These are phyloP conservation scores for Dipodomys merriami DNA, from an alignment of 2,113 vertebrate genomes.

Conservation along the genomic window DNA sequence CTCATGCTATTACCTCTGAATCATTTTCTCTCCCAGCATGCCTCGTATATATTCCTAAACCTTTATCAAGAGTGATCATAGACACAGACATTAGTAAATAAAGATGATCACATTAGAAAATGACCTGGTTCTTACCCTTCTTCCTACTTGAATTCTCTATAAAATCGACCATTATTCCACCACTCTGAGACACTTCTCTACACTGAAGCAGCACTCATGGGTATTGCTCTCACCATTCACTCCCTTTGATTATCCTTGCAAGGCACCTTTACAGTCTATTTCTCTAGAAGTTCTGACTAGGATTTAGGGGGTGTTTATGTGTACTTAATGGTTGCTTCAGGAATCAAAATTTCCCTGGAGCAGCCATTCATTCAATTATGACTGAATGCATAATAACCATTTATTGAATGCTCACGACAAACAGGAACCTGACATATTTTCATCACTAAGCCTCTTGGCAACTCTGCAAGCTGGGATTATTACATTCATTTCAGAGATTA, in stretches of 20 bases:
- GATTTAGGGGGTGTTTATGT: neutral
- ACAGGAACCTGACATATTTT: neutral
- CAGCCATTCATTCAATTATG: constrained; percentile 52
- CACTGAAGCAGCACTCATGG: neutral
- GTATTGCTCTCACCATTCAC: neutral
- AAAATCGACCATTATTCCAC: neutral
- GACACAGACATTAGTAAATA: constrained; percentile 35
- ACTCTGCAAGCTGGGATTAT: neutral
- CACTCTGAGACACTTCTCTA: neutral
- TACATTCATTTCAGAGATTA: constrained; percentile 43
- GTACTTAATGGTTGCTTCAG: constrained; percentile 12
- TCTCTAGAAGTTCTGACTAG: neutral
- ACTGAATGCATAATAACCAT: constrained; percentile 11
- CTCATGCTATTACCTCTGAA: neutral
- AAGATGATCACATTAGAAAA: constrained; percentile 4
- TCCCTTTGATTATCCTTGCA: neutral
- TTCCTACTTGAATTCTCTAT: constrained; percentile 3
- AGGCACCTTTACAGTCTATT: neutral
- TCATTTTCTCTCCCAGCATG: neutral
- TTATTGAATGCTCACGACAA: neutral
- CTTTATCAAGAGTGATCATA: constrained; percentile 3
- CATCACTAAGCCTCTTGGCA: constrained; percentile 12
- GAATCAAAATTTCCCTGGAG: constrained; percentile 52
- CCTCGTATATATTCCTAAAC: neutral
- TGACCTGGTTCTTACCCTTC: neutral